Evolutionary conservation across 2,888 invertebrate species (phyloP).

Genomic region (Theodoxus fluviatilis): DNA sequence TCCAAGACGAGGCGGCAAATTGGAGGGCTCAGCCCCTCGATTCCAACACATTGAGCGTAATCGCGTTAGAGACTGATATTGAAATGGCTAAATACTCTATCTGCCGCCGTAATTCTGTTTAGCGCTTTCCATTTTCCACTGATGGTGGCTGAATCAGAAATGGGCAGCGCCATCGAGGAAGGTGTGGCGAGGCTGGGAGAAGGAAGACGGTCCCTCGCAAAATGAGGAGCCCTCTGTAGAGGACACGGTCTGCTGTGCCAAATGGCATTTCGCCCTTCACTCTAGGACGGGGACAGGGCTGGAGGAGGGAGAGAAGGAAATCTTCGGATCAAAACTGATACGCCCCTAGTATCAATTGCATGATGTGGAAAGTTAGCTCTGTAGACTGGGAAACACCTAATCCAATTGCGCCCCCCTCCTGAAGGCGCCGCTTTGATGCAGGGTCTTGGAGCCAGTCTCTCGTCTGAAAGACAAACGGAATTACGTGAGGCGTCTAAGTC

Average conservation of each 20-base stretch:
- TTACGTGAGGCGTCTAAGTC: conserved; percentile 25
- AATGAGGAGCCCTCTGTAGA: no score
- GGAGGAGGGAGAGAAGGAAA: no score
- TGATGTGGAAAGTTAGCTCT: conserved; percentile 25
- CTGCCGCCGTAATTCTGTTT: conserved; percentile 26
- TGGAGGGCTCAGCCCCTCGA: conserved; percentile 27
- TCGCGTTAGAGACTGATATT: conserved; percentile 25
- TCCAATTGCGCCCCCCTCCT: conserved; percentile 28
- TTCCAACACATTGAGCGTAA: conserved; percentile 27
- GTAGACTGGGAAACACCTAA: conserved; percentile 28
- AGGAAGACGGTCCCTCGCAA: no score
- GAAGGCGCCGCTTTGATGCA: conserved; percentile 24
- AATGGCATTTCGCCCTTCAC: no score
- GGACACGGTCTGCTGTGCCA: no score
- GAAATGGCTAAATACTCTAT: conserved; percentile 28
- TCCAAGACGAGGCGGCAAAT: conserved; percentile 26
- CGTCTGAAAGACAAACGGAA: conserved; percentile 26
- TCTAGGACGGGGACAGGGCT: no score
- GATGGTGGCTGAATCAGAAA: conserved; percentile 25
- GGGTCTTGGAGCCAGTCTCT: conserved; percentile 1
- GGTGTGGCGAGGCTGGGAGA: no score
- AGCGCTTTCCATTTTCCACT: conserved; percentile 26
- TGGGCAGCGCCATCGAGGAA: conserved; percentile 17
- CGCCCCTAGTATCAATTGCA: conserved; percentile 25
- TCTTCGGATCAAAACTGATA: no score